Percentiles rank a stretch among this genome's conserved stretches.
These are phyloP conservation scores for Eupithecia subfuscata DNA, from an alignment of 2,888 invertebrate genomes.

Conservation along the genomic window DNA sequence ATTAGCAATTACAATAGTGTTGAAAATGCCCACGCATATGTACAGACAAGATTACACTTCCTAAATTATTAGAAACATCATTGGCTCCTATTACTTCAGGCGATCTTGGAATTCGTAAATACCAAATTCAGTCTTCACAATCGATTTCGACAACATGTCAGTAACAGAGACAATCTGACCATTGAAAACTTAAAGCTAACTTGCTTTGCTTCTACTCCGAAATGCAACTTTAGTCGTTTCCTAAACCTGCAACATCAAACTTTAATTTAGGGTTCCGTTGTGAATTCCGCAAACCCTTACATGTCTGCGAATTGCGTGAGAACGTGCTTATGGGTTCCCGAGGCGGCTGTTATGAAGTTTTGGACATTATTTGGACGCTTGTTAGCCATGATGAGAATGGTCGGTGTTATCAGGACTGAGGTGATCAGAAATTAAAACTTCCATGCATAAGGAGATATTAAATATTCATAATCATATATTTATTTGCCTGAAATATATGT, in stretches of 20 bases:
- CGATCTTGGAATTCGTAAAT: background rate
- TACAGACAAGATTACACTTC: background rate
- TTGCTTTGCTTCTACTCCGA: background rate
- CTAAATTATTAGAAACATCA: too few relatives aligned
- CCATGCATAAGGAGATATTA: too few relatives aligned
- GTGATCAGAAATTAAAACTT: too few relatives aligned
- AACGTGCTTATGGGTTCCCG: conserved; percentile 22
- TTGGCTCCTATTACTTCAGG: too few relatives aligned
- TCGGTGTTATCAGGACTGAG: background rate
- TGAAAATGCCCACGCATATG: too few relatives aligned
- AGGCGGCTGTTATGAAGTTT: conserved; percentile 23
- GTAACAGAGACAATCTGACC: conserved; percentile 7
- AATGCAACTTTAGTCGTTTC: conserved; percentile 15
- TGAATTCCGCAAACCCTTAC: conserved; percentile 10
- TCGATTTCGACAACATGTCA: background rate
- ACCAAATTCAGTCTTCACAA: background rate
- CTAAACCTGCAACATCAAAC: conserved; percentile 30
- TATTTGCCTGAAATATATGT: too few relatives aligned
- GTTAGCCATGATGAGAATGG: conserved; percentile 13
- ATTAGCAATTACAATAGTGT: too few relatives aligned
- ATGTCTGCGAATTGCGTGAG: conserved; percentile 16
- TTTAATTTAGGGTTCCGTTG: conserved; percentile 19
- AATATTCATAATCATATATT: too few relatives aligned
- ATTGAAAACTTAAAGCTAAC: background rate
- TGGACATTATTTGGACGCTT: conserved; percentile 16